A percentile compares a stretch with the other conserved stretches of the same genome.
phyloP scores from a whole-genome alignment of 2,113 vertebrate genomes.

The Aramus guarauna region DNA sequence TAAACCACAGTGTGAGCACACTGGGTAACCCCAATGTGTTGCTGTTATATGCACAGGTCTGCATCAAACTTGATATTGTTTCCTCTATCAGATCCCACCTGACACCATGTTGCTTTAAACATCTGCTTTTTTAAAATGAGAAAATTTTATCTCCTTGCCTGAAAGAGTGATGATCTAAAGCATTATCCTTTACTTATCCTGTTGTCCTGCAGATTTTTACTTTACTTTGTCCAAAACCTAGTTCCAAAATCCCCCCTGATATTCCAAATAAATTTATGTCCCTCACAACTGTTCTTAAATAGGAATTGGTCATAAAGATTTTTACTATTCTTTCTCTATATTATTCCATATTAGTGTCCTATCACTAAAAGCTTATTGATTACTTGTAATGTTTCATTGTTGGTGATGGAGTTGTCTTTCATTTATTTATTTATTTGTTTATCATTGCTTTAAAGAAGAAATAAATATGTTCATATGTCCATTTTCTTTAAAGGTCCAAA shows the following conservation, averaged over 20 bases:
- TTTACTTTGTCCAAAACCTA: not conserved
- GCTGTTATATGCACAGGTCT: not conserved
- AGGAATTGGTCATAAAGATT: not conserved
- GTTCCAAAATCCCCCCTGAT: fast-evolving
- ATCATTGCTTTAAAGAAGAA: not conserved
- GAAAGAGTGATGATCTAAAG: not conserved
- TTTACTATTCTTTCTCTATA: not conserved
- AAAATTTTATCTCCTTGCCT: not conserved
- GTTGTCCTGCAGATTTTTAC: not conserved
- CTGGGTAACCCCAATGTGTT: not conserved
- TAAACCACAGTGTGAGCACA: not conserved
- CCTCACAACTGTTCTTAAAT: not conserved
- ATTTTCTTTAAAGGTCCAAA: not conserved
- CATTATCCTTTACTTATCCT: not conserved
- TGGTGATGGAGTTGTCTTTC: not conserved
- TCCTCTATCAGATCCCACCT: not conserved
- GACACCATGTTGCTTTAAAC: not conserved
- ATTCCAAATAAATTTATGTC: not conserved
- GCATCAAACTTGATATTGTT: not conserved
- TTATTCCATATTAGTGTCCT: not conserved
- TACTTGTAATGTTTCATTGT: not conserved
- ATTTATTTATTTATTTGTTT: not conserved
- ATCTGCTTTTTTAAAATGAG: not conserved
- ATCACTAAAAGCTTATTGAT: not conserved
- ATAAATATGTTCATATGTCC: not conserved